Percentiles rank a stretch among this genome's conserved stretches.
Evolutionary conservation across 2,797 vertebrate species (phyloP).

Genomic region (Neosalanx taihuensis): DNA sequence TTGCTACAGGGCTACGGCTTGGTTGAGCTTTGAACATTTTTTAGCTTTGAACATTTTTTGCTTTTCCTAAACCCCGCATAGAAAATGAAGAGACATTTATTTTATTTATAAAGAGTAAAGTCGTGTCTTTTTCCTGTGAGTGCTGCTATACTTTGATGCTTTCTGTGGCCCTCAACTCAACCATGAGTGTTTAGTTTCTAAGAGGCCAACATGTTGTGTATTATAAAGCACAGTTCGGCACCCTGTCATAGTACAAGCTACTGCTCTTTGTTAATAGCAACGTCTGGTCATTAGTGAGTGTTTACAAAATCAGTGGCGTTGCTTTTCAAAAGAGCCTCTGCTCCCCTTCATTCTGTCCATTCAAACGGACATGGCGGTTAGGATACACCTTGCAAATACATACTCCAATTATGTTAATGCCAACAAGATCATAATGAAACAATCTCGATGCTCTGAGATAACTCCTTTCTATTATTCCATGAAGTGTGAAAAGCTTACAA

Average conservation of each 20-base stretch:
- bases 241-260: background rate
- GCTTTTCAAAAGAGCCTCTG: background rate
- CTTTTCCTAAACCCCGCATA: slow-evolving; percentile 29
- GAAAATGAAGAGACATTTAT: slow-evolving; percentile 33
- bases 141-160: slow-evolving; percentile 23
- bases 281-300: slow-evolving; percentile 14
- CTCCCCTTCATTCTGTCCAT: background rate
- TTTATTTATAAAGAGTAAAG: slow-evolving; percentile 40
- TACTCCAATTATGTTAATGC: background rate
- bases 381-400: background rate
- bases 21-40: slow-evolving; percentile 33
- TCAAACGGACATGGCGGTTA: background rate
- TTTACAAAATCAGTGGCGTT: background rate
- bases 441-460: background rate
- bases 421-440: background rate
- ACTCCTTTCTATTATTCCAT: background rate
- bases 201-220: slow-evolving; percentile 24
- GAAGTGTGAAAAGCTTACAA: background rate
- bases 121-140: slow-evolving; percentile 23
- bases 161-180: slow-evolving; percentile 19
- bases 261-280: background rate
- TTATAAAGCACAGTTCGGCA: slow-evolving; percentile 27
- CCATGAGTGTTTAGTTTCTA: slow-evolving; percentile 9
- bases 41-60: slow-evolving; percentile 34
- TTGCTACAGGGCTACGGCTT: slow-evolving; percentile 10